Percentiles rank a stretch among this genome's conserved stretches.
phyloP scores from a whole-genome alignment of 2,888 invertebrate species.

The Philhelius pedissequus region DNA sequence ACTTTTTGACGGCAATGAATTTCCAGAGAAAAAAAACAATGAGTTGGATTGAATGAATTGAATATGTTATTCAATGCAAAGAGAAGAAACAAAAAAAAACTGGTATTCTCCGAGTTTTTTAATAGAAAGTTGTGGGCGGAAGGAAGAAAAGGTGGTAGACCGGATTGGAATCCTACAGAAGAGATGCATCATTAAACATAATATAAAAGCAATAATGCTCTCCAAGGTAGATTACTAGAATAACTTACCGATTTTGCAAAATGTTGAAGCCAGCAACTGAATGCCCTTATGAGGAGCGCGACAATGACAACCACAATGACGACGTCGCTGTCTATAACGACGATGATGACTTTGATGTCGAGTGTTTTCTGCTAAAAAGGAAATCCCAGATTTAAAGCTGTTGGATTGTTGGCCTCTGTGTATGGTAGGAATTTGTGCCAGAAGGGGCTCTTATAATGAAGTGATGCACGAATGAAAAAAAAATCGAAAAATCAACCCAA shows the following conservation, averaged over 20 bases:
- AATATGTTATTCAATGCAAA: slow-evolving; percentile 50
- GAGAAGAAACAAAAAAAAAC: slow-evolving; percentile 44
- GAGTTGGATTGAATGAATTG: slow-evolving; percentile 1
- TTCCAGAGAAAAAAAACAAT: slow-evolving; percentile 44
- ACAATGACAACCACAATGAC: slow-evolving; percentile 21
- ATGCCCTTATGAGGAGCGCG: slow-evolving; percentile 57
- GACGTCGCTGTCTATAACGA: slow-evolving; percentile 8
- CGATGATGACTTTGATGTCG: slow-evolving; percentile 34
- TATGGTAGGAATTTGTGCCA: neutral
- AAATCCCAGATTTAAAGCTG: slow-evolving; percentile 51
- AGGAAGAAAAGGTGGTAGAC: slow-evolving; percentile 32
- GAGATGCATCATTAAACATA: slow-evolving; percentile 36
- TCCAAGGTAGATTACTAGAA: neutral
- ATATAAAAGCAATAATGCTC: neutral
- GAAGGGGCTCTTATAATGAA: neutral
- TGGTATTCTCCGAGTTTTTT: slow-evolving; percentile 55
- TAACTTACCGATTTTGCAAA: slow-evolving; percentile 65
- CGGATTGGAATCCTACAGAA: slow-evolving; percentile 27
- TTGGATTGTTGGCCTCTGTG: slow-evolving; percentile 13
- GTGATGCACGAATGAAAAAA: slow-evolving; percentile 34
- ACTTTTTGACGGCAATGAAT: slow-evolving; percentile 34
- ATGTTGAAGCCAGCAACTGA: slow-evolving; percentile 49
- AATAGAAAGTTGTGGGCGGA: slow-evolving; percentile 67
- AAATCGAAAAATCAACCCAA: slow-evolving; percentile 35
- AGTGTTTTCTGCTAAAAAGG: slow-evolving; percentile 54